Percentiles rank a stretch among this genome's conserved stretches.
These are phyloP conservation scores for Macrophya alboannulata DNA, from an alignment of 2,888 invertebrate species.

Conservation along the genomic window DNA sequence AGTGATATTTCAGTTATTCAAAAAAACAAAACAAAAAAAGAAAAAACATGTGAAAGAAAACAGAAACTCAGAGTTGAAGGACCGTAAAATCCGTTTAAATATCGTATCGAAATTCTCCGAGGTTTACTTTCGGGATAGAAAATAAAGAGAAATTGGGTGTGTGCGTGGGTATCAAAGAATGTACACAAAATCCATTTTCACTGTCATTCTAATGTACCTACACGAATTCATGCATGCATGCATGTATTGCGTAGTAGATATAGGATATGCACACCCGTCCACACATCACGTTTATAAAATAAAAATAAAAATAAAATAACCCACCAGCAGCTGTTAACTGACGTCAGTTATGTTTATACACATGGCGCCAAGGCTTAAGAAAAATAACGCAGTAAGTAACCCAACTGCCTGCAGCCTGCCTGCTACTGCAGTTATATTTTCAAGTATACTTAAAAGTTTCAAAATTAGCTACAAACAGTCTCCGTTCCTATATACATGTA, in stretches of 20 bases:
- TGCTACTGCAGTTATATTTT: not conserved
- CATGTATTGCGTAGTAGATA: not conserved
- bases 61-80: no score
- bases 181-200: not conserved
- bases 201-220: not conserved
- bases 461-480: not conserved
- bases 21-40: not conserved
- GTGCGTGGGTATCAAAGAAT: not conserved
- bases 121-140: not conserved
- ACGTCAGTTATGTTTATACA: constrained; percentile 42
- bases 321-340: constrained; percentile 3
- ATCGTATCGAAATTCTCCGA: not conserved
- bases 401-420: not conserved
- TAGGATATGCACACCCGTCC: not conserved
- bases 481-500: not conserved
- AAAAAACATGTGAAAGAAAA: no score
- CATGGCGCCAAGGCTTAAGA: constrained; percentile 27
- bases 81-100: not conserved
- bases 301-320: not conserved
- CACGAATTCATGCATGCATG: not conserved
- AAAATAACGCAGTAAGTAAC: not conserved
- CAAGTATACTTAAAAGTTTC: not conserved
- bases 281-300: not conserved
- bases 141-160: not conserved
- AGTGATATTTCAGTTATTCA: not conserved